Evolutionary conservation across 2,797 vertebrate genomes (phyloP).

Genomic region (Macropus fuliginosus): DNA sequence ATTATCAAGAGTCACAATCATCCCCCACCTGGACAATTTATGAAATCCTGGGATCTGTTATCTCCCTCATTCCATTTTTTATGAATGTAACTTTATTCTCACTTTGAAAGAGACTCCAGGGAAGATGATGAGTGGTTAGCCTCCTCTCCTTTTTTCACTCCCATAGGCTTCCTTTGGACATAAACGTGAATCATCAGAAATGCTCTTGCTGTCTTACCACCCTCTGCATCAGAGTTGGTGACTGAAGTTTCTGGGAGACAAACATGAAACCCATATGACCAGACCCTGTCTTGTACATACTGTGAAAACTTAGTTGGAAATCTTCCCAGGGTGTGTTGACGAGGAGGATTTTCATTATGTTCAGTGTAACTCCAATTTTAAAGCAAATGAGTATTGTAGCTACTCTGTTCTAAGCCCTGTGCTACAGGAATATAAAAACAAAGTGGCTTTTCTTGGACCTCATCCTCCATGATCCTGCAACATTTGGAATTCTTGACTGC

Average conservation of each 20-base stretch:
- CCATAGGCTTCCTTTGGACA: neutral
- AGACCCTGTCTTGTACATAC: neutral
- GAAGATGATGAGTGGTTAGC: neutral
- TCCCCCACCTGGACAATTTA: conserved; percentile 54
- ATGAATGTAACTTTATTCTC: conserved; percentile 60
- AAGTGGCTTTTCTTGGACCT: neutral
- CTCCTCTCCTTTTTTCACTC: neutral
- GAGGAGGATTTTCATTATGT: neutral
- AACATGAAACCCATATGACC: neutral
- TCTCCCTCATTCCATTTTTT: conserved; percentile 49
- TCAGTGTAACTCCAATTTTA: neutral
- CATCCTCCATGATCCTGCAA: neutral
- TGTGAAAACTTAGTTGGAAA: neutral
- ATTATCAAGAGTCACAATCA: conserved; percentile 78
- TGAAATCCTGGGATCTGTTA: conserved; percentile 51
- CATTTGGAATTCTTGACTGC: neutral
- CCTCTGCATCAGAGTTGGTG: neutral
- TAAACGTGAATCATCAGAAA: neutral
- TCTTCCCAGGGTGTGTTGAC: neutral
- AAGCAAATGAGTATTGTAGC: neutral
- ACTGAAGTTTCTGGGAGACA: neutral
- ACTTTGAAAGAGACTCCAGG: conserved; percentile 49
- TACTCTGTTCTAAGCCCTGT: neutral
- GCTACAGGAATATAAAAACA: neutral
- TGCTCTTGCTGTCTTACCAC: neutral